Conservation (phyloP, 2,888 invertebrate species). For the Diaperis boleti region DNA sequence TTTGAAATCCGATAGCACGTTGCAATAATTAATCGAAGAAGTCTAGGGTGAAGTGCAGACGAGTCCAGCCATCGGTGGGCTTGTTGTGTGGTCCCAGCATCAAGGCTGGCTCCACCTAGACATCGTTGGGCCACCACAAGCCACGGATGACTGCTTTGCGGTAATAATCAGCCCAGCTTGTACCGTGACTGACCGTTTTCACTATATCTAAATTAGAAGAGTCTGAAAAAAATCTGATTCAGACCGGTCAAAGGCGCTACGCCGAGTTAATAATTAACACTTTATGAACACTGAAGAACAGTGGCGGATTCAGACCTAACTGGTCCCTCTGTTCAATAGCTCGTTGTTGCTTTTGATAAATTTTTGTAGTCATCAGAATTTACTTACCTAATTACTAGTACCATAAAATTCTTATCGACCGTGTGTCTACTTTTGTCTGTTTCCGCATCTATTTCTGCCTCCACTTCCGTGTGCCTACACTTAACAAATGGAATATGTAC, state of each 20-base stretch:
- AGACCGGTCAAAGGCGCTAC: slow-evolving; percentile 16
- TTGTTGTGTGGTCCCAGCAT: slow-evolving; percentile 37
- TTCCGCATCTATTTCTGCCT: no score
- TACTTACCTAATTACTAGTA: no score
- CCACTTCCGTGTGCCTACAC: no score
- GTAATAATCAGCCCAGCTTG: slow-evolving; percentile 30
- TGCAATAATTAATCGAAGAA: slow-evolving; percentile 33
- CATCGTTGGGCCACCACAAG: slow-evolving; percentile 37
- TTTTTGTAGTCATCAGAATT: no score
- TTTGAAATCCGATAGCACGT: slow-evolving; percentile 28
- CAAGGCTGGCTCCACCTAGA: slow-evolving; percentile 36
- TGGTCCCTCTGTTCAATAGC: background rate
- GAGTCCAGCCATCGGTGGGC: slow-evolving; percentile 15
- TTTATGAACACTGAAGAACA: background rate
- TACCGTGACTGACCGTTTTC: slow-evolving; percentile 40
- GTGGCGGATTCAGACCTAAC: no score
- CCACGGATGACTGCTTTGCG: slow-evolving; percentile 31
- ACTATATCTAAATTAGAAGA: slow-evolving; percentile 37
- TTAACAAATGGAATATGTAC: no score
- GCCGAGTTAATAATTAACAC: slow-evolving; percentile 18
- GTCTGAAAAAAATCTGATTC: slow-evolving; percentile 31
- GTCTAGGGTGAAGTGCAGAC: slow-evolving; percentile 36
- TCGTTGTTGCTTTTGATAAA: no score
- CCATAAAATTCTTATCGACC: no score
- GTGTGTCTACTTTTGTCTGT: no score